phyloP scores from a whole-genome alignment of 2,797 vertebrate genomes.

The Sus cebifrons region DNA sequence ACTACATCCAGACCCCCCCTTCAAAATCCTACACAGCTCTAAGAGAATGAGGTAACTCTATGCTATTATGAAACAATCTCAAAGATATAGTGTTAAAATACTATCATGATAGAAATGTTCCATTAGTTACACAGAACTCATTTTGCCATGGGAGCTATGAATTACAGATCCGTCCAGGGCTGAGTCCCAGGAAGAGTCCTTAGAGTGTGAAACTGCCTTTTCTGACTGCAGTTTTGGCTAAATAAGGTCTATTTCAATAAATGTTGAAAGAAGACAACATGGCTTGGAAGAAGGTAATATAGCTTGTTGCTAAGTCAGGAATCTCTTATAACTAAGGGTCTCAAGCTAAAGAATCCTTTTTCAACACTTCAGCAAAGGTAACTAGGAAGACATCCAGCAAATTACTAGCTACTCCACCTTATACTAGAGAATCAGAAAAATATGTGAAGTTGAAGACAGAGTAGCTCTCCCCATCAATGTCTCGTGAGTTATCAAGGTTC shows the following conservation, averaged over 20 bases:
- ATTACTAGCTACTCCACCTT: neutral
- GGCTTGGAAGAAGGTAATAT: neutral
- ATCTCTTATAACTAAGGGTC: neutral
- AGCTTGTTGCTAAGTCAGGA: neutral
- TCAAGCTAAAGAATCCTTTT: neutral
- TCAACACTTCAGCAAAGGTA: neutral
- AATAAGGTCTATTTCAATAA: conserved; percentile 17
- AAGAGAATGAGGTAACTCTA: neutral
- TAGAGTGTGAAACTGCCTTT: neutral
- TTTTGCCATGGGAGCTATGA: neutral
- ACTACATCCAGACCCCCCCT: neutral
- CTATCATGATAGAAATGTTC: neutral
- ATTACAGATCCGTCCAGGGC: neutral
- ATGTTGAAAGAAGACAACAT: neutral
- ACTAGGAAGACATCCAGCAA: neutral
- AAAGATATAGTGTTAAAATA: neutral
- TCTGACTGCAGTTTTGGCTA: neutral
- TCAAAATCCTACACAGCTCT: neutral
- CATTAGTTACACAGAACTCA: neutral
- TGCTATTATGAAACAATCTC: neutral
- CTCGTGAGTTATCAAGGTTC: neutral
- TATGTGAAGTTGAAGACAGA: neutral
- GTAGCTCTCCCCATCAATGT: neutral
- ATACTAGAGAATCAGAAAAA: neutral
- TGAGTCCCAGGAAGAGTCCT: neutral